Percentiles rank a stretch among this genome's conserved stretches.
These are phyloP conservation scores for Ochropleura leucogaster DNA, from an alignment of 2,888 invertebrate species.

Conservation along the genomic window DNA sequence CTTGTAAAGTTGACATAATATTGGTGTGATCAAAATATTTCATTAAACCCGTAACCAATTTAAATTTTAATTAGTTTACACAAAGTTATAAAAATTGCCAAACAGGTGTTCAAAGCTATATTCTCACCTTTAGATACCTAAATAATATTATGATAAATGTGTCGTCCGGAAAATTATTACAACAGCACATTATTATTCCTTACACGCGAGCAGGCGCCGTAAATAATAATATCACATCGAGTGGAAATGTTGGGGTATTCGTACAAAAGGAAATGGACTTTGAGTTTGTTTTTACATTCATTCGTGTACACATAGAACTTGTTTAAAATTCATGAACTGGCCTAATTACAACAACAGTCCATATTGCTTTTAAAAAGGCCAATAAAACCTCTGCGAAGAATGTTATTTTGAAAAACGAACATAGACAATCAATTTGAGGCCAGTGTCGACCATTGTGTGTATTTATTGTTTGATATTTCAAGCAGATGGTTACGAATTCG, in stretches of 20 bases:
- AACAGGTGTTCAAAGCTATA: conserved; percentile 22
- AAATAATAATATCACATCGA: conserved; percentile 65
- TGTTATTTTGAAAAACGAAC: conserved; percentile 21
- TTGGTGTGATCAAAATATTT: neutral
- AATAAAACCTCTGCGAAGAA: neutral
- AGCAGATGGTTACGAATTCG: conserved; percentile 3
- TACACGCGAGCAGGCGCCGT: conserved; percentile 60
- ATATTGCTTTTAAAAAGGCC: conserved; percentile 14
- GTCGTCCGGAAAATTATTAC: conserved; percentile 56
- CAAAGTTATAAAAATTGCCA: neutral
- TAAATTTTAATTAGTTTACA: conserved; percentile 19
- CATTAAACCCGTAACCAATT: conserved; percentile 23
- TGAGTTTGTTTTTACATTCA: conserved; percentile 58
- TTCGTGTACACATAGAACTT: conserved; percentile 38
- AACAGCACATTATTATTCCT: conserved; percentile 62
- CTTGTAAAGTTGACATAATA: conserved; percentile 16
- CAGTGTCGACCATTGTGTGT: neutral
- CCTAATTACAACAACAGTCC: conserved; percentile 36
- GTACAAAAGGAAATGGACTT: conserved; percentile 63
- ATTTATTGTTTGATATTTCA: conserved; percentile 39
- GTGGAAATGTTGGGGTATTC: conserved; percentile 58
- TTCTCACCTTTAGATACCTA: conserved; percentile 13
- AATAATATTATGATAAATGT: conserved; percentile 55
- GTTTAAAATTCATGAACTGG: conserved; percentile 45
- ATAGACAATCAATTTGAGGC: neutral